Percentiles rank a stretch among this genome's conserved stretches.
phyloP scores from a whole-genome alignment of 1,140 invertebrate genomes.

The Paraescarpia echinospica region DNA sequence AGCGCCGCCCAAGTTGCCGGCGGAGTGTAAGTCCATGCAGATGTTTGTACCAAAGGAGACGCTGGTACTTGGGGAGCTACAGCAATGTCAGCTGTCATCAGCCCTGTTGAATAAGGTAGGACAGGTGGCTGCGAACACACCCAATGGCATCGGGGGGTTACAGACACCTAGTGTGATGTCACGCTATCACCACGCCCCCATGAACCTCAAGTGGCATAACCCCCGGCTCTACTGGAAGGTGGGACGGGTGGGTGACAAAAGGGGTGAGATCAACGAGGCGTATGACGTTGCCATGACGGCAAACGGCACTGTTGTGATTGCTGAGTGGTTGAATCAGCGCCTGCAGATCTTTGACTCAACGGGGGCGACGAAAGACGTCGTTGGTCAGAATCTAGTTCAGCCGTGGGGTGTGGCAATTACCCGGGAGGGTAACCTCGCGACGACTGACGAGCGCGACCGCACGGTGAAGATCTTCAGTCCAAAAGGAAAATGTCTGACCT shows the following conservation, averaged over 20 bases:
- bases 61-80: slow-evolving; percentile 23
- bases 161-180: not conserved
- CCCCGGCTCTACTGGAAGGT: slow-evolving; percentile 26
- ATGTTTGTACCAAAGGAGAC: slow-evolving; percentile 30
- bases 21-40: slow-evolving; percentile 14
- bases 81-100: slow-evolving; percentile 22
- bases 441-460: slow-evolving; percentile 24
- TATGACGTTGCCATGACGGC: slow-evolving; percentile 28
- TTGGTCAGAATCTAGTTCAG: slow-evolving; percentile 26
- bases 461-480: slow-evolving; percentile 29
- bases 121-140: not conserved
- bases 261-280: slow-evolving; percentile 29
- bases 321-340: slow-evolving; percentile 30
- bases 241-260: slow-evolving; percentile 16
- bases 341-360: slow-evolving; percentile 29
- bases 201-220: slow-evolving; percentile 26
- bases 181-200: not conserved
- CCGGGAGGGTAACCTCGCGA: slow-evolving; percentile 24
- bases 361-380: slow-evolving; percentile 19
- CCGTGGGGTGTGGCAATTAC: slow-evolving; percentile 29
- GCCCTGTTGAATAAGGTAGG: slow-evolving; percentile 19
- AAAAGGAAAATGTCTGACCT: not conserved
- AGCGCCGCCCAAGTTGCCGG: slow-evolving; percentile 17
- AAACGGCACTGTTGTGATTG: slow-evolving; percentile 21
- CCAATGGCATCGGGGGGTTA: not conserved